Evolutionary conservation across 2,888 invertebrate species (phyloP), one percentile per base, ranked within the genome.

Genomic region (Dione juno): DNA sequence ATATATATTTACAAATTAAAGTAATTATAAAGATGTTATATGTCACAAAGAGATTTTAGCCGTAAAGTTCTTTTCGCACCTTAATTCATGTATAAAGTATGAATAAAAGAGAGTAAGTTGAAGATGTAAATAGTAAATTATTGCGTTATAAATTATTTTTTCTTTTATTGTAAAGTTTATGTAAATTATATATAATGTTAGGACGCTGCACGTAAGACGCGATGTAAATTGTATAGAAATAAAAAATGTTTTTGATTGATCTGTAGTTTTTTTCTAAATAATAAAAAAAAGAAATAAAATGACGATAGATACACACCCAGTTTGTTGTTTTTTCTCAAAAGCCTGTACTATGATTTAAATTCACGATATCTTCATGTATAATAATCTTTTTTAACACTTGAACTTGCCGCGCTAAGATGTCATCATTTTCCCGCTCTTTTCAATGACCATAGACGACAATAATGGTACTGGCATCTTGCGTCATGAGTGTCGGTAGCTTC

Each of bases 141-240:
- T 76, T 75, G 64, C 66, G 52, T 76, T 57, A 67, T 73, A 45
- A 69, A 70, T 72, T 76, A 69, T 75, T 75, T 75, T 75, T 74
- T 74, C 70, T 70, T 76, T 82, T 81, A 82, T 76, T 84, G 84
- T 84, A 84, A 81, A 84, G 82, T 84, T 80, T 77, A 80, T 81
- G 82, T 80, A 79, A 81, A 78, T 80, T 67, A 83, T 69, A 84
- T 83, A 80, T 83, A 84, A 86, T 81, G 77, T 79, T 82, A 80
- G 79, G 76, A 82, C 82, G 85, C 85, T 86, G 86, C 89, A 88
- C 80, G 81, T 72, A 69, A 82, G 79, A 83, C 82, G 87, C 85
- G 82, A 84, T 89, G 88, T 90, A 88, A 85, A 88, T 89, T 90
- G 85, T 90, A 90, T 87, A 88, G 86, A 87, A 90, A 90, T 89